Evolutionary conservation across 1,140 invertebrate species (phyloP), one percentile per base, ranked within the genome.

Genomic region (Drosophila parvula): DNA sequence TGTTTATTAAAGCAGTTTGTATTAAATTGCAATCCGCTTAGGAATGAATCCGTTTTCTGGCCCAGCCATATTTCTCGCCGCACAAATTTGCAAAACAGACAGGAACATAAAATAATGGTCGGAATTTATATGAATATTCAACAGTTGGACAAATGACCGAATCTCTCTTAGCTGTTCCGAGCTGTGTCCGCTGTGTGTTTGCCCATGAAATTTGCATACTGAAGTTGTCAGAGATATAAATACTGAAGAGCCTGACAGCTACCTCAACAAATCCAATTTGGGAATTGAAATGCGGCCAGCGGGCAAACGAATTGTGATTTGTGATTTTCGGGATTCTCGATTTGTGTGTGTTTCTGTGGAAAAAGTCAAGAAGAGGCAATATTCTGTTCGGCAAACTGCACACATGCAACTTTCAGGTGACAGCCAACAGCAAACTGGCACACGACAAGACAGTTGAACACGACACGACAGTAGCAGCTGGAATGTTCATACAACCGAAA

Each of bases 251-350:
- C 41, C 59, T 50, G 64, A 67, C 65, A 45, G 47, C 16, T 34
- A 71, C 53, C 65, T 71, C 69, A 73, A 50, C 69, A 71, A 73
- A 73, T 73, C 53, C 67, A 59, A 43, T 59, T 73, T 22, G 28
- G 30, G 30, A 14, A 73, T 59, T 59, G 67, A 50, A 59, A 59
- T 71, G 69, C n/a, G 10, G 58, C 44, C 45, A 14, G 3, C 32
- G 30, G 43, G 41, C 41, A 36, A 45, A 63, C 45, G 65, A 32
- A 36, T 67, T 12, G 45, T 41, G 36, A 67, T 50, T 67, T 71
- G 34, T 44, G 22, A 53, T 69, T 38, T 38, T 38, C 22, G 12
- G 34, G 12, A 53, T 67, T 53, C 38, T 4, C 36, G 28, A 44
- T 43, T 65, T 30, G 30, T 36, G 2, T 14, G 30, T 14, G 10